A percentile compares a stretch with the other conserved stretches of the same genome.
Conservation (phyloP, 2,113 vertebrate genomes). For the Meles meles region DNA sequence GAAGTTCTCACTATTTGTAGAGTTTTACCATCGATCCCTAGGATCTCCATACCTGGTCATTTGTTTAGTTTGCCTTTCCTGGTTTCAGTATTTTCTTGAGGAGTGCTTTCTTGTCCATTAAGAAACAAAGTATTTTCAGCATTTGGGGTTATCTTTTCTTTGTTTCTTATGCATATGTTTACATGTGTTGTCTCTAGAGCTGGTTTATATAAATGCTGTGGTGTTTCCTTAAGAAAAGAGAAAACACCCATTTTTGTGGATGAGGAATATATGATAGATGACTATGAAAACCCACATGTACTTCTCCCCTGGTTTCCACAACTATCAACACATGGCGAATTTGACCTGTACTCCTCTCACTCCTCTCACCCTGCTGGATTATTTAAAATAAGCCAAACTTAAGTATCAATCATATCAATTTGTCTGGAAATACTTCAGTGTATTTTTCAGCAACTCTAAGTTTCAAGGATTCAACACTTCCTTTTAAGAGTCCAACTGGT, state of each 20-base stretch:
- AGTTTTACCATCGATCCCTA: not conserved
- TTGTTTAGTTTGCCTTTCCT: not conserved
- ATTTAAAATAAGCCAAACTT: not conserved
- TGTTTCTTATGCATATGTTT: not conserved
- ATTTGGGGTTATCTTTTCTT: not conserved
- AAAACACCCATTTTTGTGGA: not conserved
- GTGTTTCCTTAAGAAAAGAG: not conserved
- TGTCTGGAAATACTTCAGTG: not conserved
- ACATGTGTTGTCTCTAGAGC: not conserved
- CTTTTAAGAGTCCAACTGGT: not conserved
- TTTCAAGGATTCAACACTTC: not conserved
- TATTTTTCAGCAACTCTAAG: not conserved
- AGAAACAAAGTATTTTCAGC: not conserved
- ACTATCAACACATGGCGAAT: not conserved
- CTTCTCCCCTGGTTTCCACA: not conserved
- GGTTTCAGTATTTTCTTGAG: not conserved
- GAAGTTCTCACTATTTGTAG: not conserved
- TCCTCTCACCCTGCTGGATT: not conserved
- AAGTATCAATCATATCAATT: not conserved
- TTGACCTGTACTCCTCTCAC: not conserved
- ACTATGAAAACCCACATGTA: not conserved
- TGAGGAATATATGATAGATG: not conserved
- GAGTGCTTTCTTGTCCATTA: not conserved
- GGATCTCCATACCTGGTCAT: not conserved
- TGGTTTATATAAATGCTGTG: not conserved